Evolutionary conservation across 2,113 vertebrate genomes (phyloP).

Genomic region (Hippopotamus amphibius): DNA sequence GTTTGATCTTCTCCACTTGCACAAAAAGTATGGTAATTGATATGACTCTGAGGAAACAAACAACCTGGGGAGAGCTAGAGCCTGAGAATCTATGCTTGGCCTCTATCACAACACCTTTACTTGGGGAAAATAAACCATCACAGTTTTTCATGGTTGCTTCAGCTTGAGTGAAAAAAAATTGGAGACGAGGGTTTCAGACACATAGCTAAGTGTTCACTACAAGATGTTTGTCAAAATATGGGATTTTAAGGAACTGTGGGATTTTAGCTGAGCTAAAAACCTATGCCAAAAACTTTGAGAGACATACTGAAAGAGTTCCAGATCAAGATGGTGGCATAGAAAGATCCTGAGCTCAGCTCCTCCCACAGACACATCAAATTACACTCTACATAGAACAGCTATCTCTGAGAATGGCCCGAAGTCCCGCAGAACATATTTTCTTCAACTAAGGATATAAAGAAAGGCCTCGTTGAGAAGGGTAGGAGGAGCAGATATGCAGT

Average conservation of each 20-base stretch:
- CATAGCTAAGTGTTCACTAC: background rate
- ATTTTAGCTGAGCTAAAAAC: background rate
- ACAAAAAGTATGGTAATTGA: background rate
- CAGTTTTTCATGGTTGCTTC: background rate
- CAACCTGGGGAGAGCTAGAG: background rate
- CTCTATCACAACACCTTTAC: background rate
- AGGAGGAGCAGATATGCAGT: background rate
- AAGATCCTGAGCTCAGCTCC: background rate
- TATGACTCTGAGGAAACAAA: background rate
- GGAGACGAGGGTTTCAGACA: background rate
- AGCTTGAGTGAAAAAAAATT: background rate
- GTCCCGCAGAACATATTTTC: background rate
- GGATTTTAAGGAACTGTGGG: background rate
- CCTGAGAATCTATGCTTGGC: background rate
- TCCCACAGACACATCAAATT: background rate
- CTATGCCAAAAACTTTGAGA: background rate
- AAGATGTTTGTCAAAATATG: background rate
- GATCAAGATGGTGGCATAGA: background rate
- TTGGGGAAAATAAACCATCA: background rate
- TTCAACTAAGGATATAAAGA: background rate
- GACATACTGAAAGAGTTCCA: background rate
- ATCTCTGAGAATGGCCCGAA: background rate
- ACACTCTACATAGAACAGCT: background rate
- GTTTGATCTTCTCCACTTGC: background rate
- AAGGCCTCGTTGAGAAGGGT: too few species aligned